Conservation (phyloP, 2,113 vertebrate species). For the Bos indicus region DNA sequence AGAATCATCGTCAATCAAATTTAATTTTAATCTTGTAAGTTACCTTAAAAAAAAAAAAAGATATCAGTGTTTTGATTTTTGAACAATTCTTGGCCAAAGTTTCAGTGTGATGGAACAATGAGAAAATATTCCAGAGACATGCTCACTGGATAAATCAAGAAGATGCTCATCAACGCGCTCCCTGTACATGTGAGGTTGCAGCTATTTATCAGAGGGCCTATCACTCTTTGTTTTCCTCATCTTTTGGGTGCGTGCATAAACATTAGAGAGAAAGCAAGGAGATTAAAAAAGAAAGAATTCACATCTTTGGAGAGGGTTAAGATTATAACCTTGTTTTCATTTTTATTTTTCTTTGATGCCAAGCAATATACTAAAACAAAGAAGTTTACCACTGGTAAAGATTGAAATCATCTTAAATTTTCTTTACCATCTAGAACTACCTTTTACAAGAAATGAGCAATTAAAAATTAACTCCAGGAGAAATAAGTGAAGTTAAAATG, state of each 20-base stretch:
- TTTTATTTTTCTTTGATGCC: not conserved
- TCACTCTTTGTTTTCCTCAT: conserved; percentile 59
- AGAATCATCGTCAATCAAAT: conserved; percentile 64
- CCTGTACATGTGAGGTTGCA: conserved; percentile 22
- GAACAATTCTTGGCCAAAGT: conserved; percentile 45
- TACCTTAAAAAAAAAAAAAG: conserved; percentile 70
- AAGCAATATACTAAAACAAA: conserved; percentile 24
- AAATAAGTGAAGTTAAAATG: conserved; percentile 77
- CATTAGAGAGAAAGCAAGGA: not conserved
- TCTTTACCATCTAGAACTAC: not conserved
- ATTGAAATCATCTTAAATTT: not conserved
- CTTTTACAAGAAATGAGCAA: conserved; percentile 22
- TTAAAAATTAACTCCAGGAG: conserved; percentile 60
- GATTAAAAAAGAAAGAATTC: conserved; percentile 3
- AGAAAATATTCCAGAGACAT: conserved; percentile 21
- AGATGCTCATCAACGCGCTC: conserved; percentile 13
- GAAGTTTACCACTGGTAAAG: conserved; percentile 8
- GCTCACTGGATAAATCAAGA: conserved; percentile 23
- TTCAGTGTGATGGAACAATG: not conserved
- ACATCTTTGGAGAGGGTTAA: not conserved
- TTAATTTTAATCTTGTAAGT: conserved; percentile 69
- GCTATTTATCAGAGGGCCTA: conserved; percentile 56
- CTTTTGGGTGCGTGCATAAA: conserved; percentile 44
- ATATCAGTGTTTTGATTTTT: conserved; percentile 65
- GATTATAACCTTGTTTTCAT: conserved; percentile 22